These are phyloP conservation scores for Sesia bembeciformis DNA, from an alignment of 2,888 invertebrate species.

Conservation along the genomic window DNA sequence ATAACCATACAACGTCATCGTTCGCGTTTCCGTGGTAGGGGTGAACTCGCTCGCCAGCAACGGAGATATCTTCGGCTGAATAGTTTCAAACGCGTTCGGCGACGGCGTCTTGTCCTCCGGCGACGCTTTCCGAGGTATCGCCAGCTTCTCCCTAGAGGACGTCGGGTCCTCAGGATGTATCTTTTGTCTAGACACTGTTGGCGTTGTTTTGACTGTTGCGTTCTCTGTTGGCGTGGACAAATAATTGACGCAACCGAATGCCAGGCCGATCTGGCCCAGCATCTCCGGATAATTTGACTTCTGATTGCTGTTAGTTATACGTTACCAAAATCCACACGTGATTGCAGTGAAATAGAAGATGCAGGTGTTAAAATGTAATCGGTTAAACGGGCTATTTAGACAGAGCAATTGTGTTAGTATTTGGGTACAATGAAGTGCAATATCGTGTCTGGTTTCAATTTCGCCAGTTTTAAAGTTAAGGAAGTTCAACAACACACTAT, in stretches of 20 bases:
- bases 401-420: neutral
- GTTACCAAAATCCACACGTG: conserved; percentile 18
- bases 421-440: neutral
- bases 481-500: neutral
- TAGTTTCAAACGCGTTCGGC: conserved; percentile 36
- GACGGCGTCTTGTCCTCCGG: conserved; percentile 57
- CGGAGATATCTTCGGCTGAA: conserved; percentile 66
- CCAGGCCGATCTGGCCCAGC: conserved; percentile 69
- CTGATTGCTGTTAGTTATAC: conserved; percentile 51
- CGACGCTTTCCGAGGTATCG: conserved; percentile 43
- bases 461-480: neutral
- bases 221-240: conserved; percentile 46
- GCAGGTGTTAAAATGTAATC: neutral
- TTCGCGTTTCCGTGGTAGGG: conserved; percentile 50
- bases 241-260: conserved; percentile 71
- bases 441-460: neutral
- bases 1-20: conserved; percentile 69
- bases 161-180: conserved; percentile 59
- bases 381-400: neutral
- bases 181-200: conserved; percentile 45
- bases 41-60: conserved; percentile 48
- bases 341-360: conserved; percentile 36
- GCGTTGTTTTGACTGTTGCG: conserved; percentile 20
- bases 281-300: conserved; percentile 71
- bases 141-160: conserved; percentile 45